Base-by-base conservation (phyloP, 2,113 vertebrate species). In the Apodemus speciosus region DNA sequence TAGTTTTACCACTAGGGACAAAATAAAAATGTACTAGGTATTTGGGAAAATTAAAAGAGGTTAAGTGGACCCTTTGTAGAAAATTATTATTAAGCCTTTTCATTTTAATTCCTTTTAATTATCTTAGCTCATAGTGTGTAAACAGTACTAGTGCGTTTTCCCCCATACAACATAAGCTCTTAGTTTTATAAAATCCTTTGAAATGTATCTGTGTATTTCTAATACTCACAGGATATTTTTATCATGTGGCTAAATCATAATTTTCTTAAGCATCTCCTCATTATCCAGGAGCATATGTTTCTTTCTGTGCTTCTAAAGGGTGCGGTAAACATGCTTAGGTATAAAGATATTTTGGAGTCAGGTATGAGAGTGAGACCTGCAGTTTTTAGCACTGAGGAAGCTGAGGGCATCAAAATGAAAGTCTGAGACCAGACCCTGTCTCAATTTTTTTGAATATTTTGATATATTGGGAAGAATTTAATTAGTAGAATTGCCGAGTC, bases 161-260 rank as follows among this genome's bases (percentile, higher is more conserved):
- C 13, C 16, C 25, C 72, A 13, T 10, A n/a, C 81, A 88, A 93
- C 4, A 25, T 53, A 83, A 77, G 6, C 11, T 40, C 25, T 76
- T 56, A 38, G 49, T 75, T 58, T 64, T 43, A 53, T 66, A 43
- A 75, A 85, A 76, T 76, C 14, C 25, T 83, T 91, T 18, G 68
- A 92, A 90, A 46, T 56, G 25, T 86, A 40, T 38, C 62, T 85
- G 60, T 5, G 23, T 72, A 49, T 89, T 89, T 91, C 85, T 40
- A 72, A 73, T 38, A 14, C 84, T 77, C 62, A 72, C 9, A 38
- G 72, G 15, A 64, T 85, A 43, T 79, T 89, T 89, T 88, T 32
- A 66, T 69, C 27, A 69, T 76, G 81, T 69, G 11, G 3, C 25
- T 85, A 66, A 87, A 80, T 88, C 6, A 85, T 3, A 86, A 16